These are phyloP conservation scores for Eciton burchellii DNA, from an alignment of 1,140 invertebrate species.

Conservation along the genomic window DNA sequence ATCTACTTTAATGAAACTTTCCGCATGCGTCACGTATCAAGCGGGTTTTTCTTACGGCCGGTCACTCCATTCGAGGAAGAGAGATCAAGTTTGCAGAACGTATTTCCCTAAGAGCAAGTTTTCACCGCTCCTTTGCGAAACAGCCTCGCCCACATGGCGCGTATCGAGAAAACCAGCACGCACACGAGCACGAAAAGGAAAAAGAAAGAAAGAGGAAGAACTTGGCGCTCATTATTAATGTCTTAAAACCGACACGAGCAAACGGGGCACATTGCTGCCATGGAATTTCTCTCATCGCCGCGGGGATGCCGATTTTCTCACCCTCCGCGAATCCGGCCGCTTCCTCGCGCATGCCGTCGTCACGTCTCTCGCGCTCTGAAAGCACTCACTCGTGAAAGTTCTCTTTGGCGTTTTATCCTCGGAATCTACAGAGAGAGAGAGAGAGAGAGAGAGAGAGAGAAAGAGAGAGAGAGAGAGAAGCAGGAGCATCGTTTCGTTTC, in stretches of 20 bases:
- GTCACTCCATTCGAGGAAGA: neutral
- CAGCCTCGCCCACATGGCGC: neutral
- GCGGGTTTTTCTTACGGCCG: neutral
- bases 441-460: neutral
- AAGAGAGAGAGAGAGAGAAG: neutral
- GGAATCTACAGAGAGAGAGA: conserved; percentile 5
- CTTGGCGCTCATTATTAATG: conserved; percentile 15
- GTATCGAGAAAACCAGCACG: neutral
- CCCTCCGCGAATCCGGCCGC: conserved; percentile 18
- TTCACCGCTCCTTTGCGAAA: neutral
- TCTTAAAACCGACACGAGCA: neutral
- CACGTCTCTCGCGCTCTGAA: conserved; percentile 30
- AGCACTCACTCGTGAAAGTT: conserved; percentile 52
- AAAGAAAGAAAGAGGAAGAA: neutral
- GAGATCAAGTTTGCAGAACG: neutral
- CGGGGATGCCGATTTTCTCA: conserved; percentile 48
- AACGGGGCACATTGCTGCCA: neutral
- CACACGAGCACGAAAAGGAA: neutral
- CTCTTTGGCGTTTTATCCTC: conserved; percentile 28
- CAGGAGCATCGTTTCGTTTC: conserved; percentile 1
- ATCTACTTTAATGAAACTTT: too few species aligned
- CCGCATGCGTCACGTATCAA: neutral
- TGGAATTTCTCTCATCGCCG: neutral
- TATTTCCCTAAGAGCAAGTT: neutral
- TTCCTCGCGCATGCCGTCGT: conserved; percentile 2